Evolutionary conservation across 1,140 invertebrate species (phyloP).

Genomic region (Leptinotarsa texana): DNA sequence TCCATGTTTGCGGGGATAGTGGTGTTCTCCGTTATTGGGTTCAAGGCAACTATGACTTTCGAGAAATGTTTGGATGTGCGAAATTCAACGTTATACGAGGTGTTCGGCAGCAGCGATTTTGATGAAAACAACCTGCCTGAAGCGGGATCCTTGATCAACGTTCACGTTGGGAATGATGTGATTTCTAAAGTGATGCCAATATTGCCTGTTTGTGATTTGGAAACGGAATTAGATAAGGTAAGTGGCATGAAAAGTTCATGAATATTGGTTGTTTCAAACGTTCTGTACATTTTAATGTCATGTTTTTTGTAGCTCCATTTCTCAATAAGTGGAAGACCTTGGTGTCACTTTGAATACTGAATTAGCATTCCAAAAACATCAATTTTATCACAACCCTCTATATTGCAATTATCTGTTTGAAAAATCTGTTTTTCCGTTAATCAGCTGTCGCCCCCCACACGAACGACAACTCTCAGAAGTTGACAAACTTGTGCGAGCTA

Average conservation of each 20-base stretch:
- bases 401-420: too few species aligned
- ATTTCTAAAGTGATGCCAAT: constrained; percentile 66
- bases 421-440: too few species aligned
- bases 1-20: constrained; percentile 98
- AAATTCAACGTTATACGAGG: constrained; percentile 63
- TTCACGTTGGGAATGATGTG: constrained; percentile 61
- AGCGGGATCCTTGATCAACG: constrained; percentile 63
- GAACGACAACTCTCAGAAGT: too few species aligned
- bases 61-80: constrained; percentile 72
- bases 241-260: constrained; percentile 37
- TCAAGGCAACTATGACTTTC: constrained; percentile 86
- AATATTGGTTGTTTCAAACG: too few species aligned
- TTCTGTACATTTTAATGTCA: too few species aligned
- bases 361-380: too few species aligned
- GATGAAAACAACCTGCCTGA: constrained; percentile 60
- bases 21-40: constrained; percentile 96
- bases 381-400: too few species aligned
- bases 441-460: too few species aligned
- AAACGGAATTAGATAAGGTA: constrained; percentile 88
- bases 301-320: too few species aligned
- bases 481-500: too few species aligned
- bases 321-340: too few species aligned
- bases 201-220: constrained; percentile 77
- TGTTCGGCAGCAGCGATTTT: constrained; percentile 56
- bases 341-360: too few species aligned